Base-by-base conservation (phyloP, 1,140 invertebrate species). In the Tribolium castaneum region DNA sequence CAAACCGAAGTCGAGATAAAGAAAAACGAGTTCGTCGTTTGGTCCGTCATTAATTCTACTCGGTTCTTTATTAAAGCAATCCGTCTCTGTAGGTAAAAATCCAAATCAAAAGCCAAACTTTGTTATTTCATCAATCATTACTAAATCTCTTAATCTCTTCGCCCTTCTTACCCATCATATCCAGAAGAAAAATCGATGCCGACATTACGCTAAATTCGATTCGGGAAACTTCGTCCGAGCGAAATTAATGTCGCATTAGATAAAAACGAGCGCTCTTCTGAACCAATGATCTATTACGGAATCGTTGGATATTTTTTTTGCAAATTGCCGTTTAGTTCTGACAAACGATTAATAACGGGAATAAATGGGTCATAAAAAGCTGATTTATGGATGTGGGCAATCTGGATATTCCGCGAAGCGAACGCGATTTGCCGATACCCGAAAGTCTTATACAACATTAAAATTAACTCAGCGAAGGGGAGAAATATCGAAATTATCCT, bases 291-390 rank as follows among this genome's bases (percentile, higher is more conserved):
- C 50, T 79, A 79, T 76, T 75, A 59, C 77, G 39, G 52, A 78
- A 78, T 75, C 75, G 70, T 35, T 52, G 66, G 75, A 71, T 70
- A 50, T 75, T 78, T 80, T 77, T 80, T 75, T 75, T 78, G 66
- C 76, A 80, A 80, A 80, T 80, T 80, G 79, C 79, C 76, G 72
- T 80, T 80, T 80, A 80, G 79, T 76, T 73, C 75, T 77, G 79
- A 78, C 79, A 78, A 80, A 80, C 79, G 79, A 80, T 80, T 80
- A 80, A 80, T 80, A 80, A 80, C 75, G 56, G 45, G 59, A 78
- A 72, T 78, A 77, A 79, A 79, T 79, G 70, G 76, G 50, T 73
- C 79, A 78, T 80, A 80, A 80, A 80, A 80, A 80, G 49, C 70
- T 78, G 76, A 80, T 80, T 80, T 80, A 80, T 80, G 76, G 52